phyloP scores from a whole-genome alignment of 2,113 vertebrate species.

The Casuarius casuarius region DNA sequence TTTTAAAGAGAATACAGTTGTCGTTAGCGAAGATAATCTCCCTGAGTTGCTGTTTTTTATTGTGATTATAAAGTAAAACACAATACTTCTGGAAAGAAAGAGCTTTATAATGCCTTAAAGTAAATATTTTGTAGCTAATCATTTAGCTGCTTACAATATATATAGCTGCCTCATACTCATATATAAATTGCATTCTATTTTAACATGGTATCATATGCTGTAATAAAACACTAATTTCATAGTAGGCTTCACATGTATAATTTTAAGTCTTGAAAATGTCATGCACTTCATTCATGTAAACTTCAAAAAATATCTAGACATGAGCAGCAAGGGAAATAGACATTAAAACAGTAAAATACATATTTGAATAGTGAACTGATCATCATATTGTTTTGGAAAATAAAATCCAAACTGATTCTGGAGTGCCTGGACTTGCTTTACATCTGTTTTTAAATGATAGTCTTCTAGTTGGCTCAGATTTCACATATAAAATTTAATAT shows the following conservation, averaged over 20 bases:
- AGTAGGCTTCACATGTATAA: neutral
- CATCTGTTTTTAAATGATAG: neutral
- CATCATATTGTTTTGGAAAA: neutral
- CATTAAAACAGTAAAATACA: conserved; percentile 31
- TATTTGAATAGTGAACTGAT: neutral
- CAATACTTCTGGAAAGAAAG: neutral
- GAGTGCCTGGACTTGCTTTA: neutral
- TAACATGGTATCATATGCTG: neutral
- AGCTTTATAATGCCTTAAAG: neutral
- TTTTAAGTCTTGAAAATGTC: neutral
- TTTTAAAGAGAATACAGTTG: neutral
- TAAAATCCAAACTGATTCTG: neutral
- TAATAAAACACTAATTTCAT: neutral
- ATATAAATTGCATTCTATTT: neutral
- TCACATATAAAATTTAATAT: neutral
- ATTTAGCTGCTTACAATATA: neutral
- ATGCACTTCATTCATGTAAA: neutral
- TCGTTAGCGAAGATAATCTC: neutral
- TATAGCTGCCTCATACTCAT: neutral
- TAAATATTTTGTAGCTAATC: neutral
- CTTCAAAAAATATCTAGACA: conserved; percentile 23
- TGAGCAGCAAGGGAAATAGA: conserved; percentile 19
- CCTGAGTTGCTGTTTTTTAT: neutral
- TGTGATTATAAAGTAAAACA: neutral
- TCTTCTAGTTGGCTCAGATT: neutral